Base-by-base conservation (phyloP, 2,797 vertebrate genomes). In the Hoplostethus mediterraneus region DNA sequence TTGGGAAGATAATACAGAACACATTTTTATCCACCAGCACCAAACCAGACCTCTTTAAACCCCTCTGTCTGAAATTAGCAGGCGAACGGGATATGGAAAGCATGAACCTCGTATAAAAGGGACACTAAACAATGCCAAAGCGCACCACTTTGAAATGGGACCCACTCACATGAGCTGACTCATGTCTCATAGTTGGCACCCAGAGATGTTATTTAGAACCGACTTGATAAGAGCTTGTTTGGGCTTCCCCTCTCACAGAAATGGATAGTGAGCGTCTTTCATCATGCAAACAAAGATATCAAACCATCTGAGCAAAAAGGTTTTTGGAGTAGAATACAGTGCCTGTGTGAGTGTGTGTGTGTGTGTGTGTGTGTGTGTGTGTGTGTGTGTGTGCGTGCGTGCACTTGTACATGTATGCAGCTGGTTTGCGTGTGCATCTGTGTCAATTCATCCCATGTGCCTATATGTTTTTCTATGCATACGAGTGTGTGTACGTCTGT, bases 1-100 rank as follows among this genome's bases (percentile, higher is more conserved):
- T 91, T 94, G 91, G 78, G 79, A 75, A 88, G 90, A 91, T 93
- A 95, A 94, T 90, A 93, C 89, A 91, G 81, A 91, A 87, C 91
- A 94, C 89, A 92, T 92, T 94, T 91, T 87, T 47, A 83, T 75
- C 62, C 69, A 67, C 57, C 54, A 59, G 63, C 55, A 73, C 56
- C 62, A 65, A 83, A 78, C 11, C 25, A 33, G 60, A 33, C 44
- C 40, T 56, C 79, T 77, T 82, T 81, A 79, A 85, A 53, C 61
- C 67, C 52, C 33, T 80, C 82, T 84, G 79, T 84, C 79, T 82
- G 84, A 89, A 88, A 86, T 88, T 83, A 89, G 87, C 82, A 82
- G 84, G 80, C 68, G 45, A 64, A 69, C 66, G 42, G 77, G 75
- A 86, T 81, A 79, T 74, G 75, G 75, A 81, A 87, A 81, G 55